Percentiles rank a stretch among this genome's conserved stretches.
These are phyloP conservation scores for Sinocyclocheilus anophthalmus DNA, from an alignment of 2,113 vertebrate genomes.

Conservation along the genomic window DNA sequence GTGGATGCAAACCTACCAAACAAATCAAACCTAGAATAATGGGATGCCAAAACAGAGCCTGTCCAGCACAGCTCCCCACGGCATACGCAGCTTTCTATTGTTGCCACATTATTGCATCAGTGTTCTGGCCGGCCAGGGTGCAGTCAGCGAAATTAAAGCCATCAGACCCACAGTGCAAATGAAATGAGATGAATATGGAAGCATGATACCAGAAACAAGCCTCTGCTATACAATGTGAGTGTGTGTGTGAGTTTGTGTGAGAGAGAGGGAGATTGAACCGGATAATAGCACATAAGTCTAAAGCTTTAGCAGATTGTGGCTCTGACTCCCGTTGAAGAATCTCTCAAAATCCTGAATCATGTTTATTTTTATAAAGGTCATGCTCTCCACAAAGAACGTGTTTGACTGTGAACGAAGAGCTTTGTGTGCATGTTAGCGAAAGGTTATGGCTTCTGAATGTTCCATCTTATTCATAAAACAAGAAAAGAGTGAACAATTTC, in stretches of 20 bases:
- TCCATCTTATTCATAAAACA: neutral
- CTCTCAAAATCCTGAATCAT: conserved; percentile 21
- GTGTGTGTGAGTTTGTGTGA: too few species aligned
- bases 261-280: neutral
- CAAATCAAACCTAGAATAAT: conserved; percentile 37
- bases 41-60: conserved; percentile 27
- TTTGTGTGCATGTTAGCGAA: neutral
- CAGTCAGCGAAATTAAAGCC: conserved; percentile 48
- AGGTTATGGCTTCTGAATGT: conserved; percentile 5
- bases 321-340: neutral
- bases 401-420: conserved; percentile 30
- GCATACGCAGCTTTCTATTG: conserved; percentile 37
- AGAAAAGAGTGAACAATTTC: neutral
- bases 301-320: conserved; percentile 3
- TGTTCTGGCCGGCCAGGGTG: conserved; percentile 39
- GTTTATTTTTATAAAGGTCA: conserved; percentile 51
- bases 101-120: conserved; percentile 56
- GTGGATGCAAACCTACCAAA: conserved; percentile 35
- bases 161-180: conserved; percentile 46
- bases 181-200: conserved; percentile 40
- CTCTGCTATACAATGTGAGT: neutral
- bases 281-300: neutral
- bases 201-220: conserved; percentile 3
- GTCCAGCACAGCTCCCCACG: conserved; percentile 26
- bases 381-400: conserved; percentile 2